Percentiles rank a stretch among this genome's conserved stretches.
Conservation (phyloP, 2,113 vertebrate species). For the Mirza zaza region DNA sequence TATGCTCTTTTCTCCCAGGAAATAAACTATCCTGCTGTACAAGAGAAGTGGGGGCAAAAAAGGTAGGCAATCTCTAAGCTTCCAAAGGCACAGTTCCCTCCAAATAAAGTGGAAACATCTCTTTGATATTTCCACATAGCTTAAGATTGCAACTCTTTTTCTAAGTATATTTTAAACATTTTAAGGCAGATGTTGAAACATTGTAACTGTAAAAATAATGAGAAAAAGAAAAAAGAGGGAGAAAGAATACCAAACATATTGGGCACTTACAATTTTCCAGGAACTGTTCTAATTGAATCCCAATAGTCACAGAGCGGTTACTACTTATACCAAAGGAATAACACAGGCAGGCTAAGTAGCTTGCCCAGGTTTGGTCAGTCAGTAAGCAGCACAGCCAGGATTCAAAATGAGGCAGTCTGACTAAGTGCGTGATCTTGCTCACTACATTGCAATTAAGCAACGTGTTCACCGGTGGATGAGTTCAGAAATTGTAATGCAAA, state of each 20-base stretch:
- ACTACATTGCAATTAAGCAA: rapidly evolving
- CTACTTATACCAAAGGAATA: rapidly evolving
- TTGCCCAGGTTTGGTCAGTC: no score
- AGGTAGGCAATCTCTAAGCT: background rate
- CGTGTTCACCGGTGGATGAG: no score
- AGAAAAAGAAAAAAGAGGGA: background rate
- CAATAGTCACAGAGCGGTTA: background rate
- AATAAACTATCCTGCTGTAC: background rate
- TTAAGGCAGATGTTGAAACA: background rate
- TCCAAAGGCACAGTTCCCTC: background rate
- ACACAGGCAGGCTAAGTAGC: background rate
- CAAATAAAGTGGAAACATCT: background rate
- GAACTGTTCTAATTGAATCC: background rate
- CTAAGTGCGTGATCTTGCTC: no score
- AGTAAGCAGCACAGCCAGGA: background rate
- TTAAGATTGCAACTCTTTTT: background rate
- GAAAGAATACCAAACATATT: background rate
- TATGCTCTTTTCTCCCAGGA: background rate
- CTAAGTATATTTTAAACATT: background rate
- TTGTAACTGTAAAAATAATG: background rate
- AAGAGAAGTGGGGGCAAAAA: background rate
- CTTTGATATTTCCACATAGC: background rate
- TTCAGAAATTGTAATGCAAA: background rate
- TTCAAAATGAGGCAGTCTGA: background rate
- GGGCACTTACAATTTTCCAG: background rate